Percentiles rank a stretch among this genome's conserved stretches.
These are phyloP conservation scores for Biston stratarius DNA, from an alignment of 2,888 invertebrate genomes.

Conservation along the genomic window DNA sequence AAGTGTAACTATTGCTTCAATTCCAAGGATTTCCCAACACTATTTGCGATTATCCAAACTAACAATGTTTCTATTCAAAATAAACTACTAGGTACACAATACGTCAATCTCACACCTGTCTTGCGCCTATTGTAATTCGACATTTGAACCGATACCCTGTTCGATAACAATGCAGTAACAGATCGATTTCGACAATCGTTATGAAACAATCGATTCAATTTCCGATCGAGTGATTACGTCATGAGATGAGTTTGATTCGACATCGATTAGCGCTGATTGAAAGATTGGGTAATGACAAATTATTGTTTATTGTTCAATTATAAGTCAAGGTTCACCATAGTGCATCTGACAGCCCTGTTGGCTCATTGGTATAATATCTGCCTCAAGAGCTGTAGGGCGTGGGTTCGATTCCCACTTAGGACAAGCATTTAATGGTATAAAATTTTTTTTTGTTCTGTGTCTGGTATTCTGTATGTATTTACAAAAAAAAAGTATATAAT, in stretches of 20 bases:
- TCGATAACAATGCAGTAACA: constrained; percentile 45
- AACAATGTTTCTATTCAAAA: constrained; percentile 19
- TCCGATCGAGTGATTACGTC: constrained; percentile 59
- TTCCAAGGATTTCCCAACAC: constrained; percentile 1
- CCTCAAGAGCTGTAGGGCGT: no score
- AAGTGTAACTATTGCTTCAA: no score
- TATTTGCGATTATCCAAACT: constrained; percentile 13
- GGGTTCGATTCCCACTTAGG: no score
- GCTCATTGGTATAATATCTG: no score
- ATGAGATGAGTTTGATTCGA: constrained; percentile 54
- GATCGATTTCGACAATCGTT: constrained; percentile 54
- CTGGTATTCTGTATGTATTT: no score
- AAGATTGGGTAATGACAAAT: constrained; percentile 44
- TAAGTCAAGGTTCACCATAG: constrained; percentile 6
- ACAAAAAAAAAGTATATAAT: no score
- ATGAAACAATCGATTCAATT: constrained; percentile 56
- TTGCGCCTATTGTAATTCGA: constrained; percentile 40
- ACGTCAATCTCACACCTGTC: constrained; percentile 41
- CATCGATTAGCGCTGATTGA: constrained; percentile 43
- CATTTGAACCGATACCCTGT: constrained; percentile 49
- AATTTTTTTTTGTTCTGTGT: no score
- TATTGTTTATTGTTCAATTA: constrained; percentile 17
- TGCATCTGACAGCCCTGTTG: no score
- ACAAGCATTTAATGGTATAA: no score
- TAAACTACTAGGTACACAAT: constrained; percentile 18